These are phyloP conservation scores for Plusia festucae DNA, from an alignment of 2,888 invertebrate species.

Conservation along the genomic window DNA sequence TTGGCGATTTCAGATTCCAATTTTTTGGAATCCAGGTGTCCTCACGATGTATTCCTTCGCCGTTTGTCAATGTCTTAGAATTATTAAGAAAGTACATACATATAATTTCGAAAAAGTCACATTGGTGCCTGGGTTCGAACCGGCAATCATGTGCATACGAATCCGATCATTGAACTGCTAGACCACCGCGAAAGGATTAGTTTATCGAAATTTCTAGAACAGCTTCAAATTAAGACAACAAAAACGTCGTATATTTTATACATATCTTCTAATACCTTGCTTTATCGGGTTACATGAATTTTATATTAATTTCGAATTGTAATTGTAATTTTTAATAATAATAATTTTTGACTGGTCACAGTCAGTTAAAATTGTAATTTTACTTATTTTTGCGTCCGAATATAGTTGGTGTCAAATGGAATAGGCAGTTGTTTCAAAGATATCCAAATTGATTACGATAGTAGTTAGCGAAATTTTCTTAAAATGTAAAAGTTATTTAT, in stretches of 20 bases:
- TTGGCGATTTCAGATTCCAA: no score
- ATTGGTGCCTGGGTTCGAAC: no score
- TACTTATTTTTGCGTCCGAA: slow-evolving; percentile 34
- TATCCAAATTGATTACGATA: slow-evolving; percentile 40
- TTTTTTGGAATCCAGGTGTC: no score
- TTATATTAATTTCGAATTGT: slow-evolving; percentile 13
- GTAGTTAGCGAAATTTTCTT: slow-evolving; percentile 67
- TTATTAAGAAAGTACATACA: no score
- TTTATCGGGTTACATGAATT: not conserved
- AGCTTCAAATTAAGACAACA: slow-evolving; percentile 4
- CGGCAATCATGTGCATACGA: no score
- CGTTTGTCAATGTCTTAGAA: no score
- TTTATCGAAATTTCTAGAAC: slow-evolving; percentile 2
- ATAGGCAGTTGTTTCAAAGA: slow-evolving; percentile 29
- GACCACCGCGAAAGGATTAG: not conserved
- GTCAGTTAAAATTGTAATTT: slow-evolving; percentile 10
- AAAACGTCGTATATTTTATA: slow-evolving; percentile 30
- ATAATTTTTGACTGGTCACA: slow-evolving; percentile 21
- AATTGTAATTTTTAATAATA: no score
- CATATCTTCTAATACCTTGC: slow-evolving; percentile 38
- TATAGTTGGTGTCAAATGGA: slow-evolving; percentile 11
- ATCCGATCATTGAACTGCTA: no score
- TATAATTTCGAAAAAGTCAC: no score
- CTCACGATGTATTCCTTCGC: no score
- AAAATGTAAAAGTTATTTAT: slow-evolving; percentile 5